Evolutionary conservation across 64 coral and sea anemone species (phyloP), one percentile per base, ranked within the genome.

Genomic region (Dendronephthya gigantea): DNA sequence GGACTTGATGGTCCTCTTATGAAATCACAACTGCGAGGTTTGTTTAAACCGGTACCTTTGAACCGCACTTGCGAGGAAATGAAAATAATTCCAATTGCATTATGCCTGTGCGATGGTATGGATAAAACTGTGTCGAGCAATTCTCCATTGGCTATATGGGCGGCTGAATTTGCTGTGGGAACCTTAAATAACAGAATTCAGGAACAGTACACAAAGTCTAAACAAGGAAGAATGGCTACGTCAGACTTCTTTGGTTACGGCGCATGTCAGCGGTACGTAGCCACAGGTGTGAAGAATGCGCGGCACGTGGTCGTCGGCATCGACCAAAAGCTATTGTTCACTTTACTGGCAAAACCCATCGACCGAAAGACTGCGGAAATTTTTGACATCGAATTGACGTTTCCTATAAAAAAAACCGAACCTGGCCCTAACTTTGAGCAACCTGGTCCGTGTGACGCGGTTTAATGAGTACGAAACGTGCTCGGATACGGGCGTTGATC

Each of bases 91-190:
- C 49, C 79, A 22, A 92, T 93, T 35, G 92, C 43, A 7, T 83
- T 89, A 33, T 98, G 95, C 74, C 89, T 92, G 13, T 98, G 95
- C 43, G 38, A 92, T 82, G 92, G 90, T 29, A 91, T 92, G 95
- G 89, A 83, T 30, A 88, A 83, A 47, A 89, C 93, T 37, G 38
- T 98, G 22, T 50, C 68, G 0, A 40, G 83, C 34, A 84, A 87
- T 13, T 89, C 88, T 15, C 48, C 74, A 9, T 86, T 81, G 1
- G 92, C 92, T 0, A 50, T 87, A 50, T 98, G 95, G 95, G 87
- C 93, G 14, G 92, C 92, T 25, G 92, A 98, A 36, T 86, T 90
- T 55, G 95, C 95, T 9, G 40, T 93, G 16, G 95, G 95, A 7
- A 33, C 86, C 9, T 88, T 98, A 11, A 98, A 98, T 55, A 91